Base-by-base conservation (phyloP, 2,797 vertebrate species). In the Takifugu ocellatus region DNA sequence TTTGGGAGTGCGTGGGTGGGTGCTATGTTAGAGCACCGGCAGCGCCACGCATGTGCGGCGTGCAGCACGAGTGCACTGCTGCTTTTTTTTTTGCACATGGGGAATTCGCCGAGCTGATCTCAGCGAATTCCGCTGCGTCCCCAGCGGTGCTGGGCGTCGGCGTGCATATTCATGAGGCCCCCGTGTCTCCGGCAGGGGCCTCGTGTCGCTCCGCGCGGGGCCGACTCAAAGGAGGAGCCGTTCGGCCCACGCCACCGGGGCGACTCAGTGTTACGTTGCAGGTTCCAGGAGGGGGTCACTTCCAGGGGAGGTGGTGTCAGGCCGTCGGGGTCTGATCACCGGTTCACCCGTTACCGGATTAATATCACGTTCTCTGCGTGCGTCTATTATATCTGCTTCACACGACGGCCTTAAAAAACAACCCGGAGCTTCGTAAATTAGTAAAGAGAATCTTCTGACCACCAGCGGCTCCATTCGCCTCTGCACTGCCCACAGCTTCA, bases 51-150 rank as follows among this genome's bases (percentile, higher is more conserved):
- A 58, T 50, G 56, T 60, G 55, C 25, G 57, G 70, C 68, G 66
- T 63, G 73, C 67, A 29, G 54, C 61, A 61, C 49, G 2, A 49
- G 62, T 59, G 61, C 61, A 59, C 68, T 59, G 47, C 71, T 73
- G 66, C 51, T 71, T 81, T 9, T 46, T 21, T 21, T 21, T 21
- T 21, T 21, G 59, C 81, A 77, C 82, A 59, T 52, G 52, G 82
- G 79, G 77, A 72, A 80, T 83, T 84, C 80, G 84, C 66, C 0
- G 53, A 3, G 70, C 82, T 84, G 82, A 87, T 79, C 78, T 84
- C 77, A 83, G 80, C 70, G 1, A 79, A 77, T 83, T 84, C 64
- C 60, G 68, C 25, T 54, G 66, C 61, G 11, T 83, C 72, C 80
- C 65, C 57, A 29, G 66, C 68, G n/a, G 63, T 10, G 75, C 68